Evolutionary conservation across 2,888 invertebrate genomes (phyloP).

Genomic region (Pilophorus perplexus): DNA sequence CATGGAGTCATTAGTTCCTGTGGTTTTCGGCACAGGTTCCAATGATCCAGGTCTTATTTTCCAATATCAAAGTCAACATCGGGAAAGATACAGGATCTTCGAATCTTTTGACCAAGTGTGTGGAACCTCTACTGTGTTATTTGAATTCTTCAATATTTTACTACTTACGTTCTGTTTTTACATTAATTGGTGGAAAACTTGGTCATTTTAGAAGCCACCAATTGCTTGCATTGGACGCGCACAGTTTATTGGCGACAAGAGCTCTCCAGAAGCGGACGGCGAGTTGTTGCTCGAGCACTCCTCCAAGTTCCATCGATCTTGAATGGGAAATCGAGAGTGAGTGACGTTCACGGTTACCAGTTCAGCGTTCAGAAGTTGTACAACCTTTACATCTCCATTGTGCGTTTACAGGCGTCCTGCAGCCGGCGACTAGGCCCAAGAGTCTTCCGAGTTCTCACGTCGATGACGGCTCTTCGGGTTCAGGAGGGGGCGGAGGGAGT

Average conservation of each 20-base stretch:
- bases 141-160: no score
- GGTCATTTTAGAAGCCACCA: conserved; percentile 35
- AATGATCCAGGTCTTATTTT: no score
- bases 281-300: conserved; percentile 55
- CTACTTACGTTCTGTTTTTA: no score
- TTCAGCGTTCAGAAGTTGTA: no score
- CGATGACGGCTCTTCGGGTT: conserved; percentile 37
- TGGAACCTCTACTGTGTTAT: no score
- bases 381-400: no score
- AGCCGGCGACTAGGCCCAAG: conserved; percentile 11
- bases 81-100: no score
- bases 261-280: conserved; percentile 41
- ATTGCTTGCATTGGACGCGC: conserved; percentile 45
- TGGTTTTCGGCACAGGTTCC: no score
- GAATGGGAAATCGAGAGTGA: conserved; percentile 68
- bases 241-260: conserved; percentile 43
- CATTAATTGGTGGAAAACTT: neutral
- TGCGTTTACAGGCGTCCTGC: conserved; percentile 8
- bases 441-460: conserved; percentile 28
- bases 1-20: no score
- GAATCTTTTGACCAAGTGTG: no score
- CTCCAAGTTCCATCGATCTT: conserved; percentile 66
- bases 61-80: no score
- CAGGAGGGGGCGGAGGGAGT: conserved; percentile 54
- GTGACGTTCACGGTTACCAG: no score